phyloP scores from a whole-genome alignment of 2,888 invertebrate species.

The Thysanoteuthis rhombus region DNA sequence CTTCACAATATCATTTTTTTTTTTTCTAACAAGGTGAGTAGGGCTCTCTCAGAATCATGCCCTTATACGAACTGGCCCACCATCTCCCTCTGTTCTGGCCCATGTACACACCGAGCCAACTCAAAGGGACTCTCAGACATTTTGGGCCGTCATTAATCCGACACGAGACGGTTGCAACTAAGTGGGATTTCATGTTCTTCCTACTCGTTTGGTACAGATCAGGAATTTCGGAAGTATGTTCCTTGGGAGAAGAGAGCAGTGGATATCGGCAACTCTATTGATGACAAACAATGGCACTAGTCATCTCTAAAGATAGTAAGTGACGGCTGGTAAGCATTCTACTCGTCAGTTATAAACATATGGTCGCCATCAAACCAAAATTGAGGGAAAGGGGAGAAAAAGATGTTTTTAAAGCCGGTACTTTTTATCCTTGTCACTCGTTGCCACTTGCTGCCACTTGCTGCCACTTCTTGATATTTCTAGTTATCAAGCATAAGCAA shows the following conservation, averaged over 20 bases:
- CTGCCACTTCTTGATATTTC: too few relatives aligned
- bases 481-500: too few relatives aligned
- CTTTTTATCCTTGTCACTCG: too few relatives aligned
- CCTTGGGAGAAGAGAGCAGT: not conserved
- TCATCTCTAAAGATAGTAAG: not conserved
- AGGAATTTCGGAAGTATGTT: not conserved
- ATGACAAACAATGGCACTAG: not conserved
- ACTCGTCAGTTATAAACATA: not conserved
- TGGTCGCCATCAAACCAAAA: not conserved
- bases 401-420: too few relatives aligned
- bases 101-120: not conserved
- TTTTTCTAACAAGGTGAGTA: too few relatives aligned
- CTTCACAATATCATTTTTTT: too few relatives aligned
- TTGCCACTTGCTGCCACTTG: too few relatives aligned
- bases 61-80: too few relatives aligned
- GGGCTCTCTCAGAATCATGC: too few relatives aligned
- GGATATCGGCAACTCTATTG: not conserved
- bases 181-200: not conserved
- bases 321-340: not conserved
- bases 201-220: not conserved
- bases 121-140: not conserved
- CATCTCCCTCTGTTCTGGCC: too few relatives aligned
- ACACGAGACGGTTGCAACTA: not conserved
- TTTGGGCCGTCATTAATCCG: not conserved
- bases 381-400: not conserved